phyloP scores from a whole-genome alignment of 2,888 invertebrate genomes.

The Pammene aurita region DNA sequence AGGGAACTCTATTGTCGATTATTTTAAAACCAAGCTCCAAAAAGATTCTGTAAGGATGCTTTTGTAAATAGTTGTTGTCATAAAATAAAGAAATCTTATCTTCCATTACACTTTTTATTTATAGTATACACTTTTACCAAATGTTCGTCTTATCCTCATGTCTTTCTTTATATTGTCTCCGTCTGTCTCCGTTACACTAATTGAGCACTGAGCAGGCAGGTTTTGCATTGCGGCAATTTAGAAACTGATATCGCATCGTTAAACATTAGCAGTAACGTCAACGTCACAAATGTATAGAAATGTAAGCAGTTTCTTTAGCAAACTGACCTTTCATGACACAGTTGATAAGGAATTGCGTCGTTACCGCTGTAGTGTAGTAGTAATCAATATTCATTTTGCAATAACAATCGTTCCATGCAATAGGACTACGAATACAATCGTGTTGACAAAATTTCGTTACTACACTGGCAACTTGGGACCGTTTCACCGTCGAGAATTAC shows the following conservation, averaged over 20 bases:
- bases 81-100: too few species aligned
- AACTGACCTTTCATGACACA: slow-evolving; percentile 29
- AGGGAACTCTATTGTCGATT: too few species aligned
- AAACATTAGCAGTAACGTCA: slow-evolving; percentile 14
- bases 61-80: too few species aligned
- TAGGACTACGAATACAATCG: slow-evolving; percentile 11
- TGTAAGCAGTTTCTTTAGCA: slow-evolving; percentile 26
- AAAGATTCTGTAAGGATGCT: too few species aligned
- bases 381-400: slow-evolving; percentile 26
- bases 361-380: slow-evolving; percentile 27
- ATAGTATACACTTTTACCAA: too few species aligned
- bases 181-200: too few species aligned
- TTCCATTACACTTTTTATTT: too few species aligned
- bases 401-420: slow-evolving; percentile 18
- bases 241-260: not conserved
- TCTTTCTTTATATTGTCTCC: too few species aligned
- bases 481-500: not conserved
- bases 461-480: not conserved
- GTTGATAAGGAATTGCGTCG: slow-evolving; percentile 38
- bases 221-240: not conserved
- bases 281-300: slow-evolving; percentile 21
- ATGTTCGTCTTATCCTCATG: too few species aligned
- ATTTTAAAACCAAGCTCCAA: too few species aligned
- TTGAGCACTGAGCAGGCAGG: not conserved
- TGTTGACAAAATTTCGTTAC: slow-evolving; percentile 16